Percentiles rank a stretch among this genome's conserved stretches.
These are phyloP conservation scores for Paramormyrops kingsleyae DNA, from an alignment of 2,113 vertebrate genomes.

Conservation along the genomic window DNA sequence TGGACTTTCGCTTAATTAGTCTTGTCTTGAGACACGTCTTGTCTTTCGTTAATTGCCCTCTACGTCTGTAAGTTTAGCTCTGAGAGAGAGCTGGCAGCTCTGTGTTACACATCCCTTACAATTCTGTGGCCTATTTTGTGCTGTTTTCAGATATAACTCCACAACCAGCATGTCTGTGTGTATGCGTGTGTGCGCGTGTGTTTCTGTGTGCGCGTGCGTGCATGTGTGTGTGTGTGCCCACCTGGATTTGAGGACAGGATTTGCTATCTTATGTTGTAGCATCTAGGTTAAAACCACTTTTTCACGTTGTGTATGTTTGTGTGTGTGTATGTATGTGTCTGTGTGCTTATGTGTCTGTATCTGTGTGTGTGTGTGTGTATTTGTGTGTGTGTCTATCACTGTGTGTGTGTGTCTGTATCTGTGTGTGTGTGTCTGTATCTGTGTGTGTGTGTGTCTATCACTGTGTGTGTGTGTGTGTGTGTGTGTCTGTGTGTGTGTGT, in stretches of 20 bases:
- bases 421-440: neutral
- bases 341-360: neutral
- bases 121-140: neutral
- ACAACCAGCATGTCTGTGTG: neutral
- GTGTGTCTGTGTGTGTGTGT: neutral
- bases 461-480: too few relatives aligned
- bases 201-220: neutral
- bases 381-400: neutral
- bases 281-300: neutral
- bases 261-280: neutral
- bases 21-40: neutral
- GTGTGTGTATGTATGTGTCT: neutral
- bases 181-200: neutral
- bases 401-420: neutral
- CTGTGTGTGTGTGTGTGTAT: neutral
- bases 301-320: neutral
- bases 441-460: too few relatives aligned
- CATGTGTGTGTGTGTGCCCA: neutral
- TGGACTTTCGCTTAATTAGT: neutral
- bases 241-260: neutral
- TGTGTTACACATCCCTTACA: neutral
- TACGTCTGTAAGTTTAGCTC: conserved; percentile 10
- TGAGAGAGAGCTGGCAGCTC: neutral
- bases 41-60: neutral
- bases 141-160: neutral